phyloP scores from a whole-genome alignment of 2,888 invertebrate species.

The Neuroscelio doddi region DNA sequence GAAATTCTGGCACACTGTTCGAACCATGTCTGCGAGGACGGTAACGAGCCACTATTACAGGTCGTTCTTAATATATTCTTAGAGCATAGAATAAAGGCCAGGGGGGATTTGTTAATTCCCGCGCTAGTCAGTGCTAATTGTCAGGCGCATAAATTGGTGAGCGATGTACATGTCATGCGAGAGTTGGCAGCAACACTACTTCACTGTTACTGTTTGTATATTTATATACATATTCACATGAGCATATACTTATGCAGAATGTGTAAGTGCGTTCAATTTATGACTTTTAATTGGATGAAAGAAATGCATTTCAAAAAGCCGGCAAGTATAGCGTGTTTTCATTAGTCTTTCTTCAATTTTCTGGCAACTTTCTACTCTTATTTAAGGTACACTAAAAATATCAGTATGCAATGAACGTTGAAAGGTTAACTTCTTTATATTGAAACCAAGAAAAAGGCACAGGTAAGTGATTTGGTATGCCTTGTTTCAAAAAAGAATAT shows the following conservation, averaged over 20 bases:
- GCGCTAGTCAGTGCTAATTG: constrained; percentile 56
- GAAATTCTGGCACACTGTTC: constrained; percentile 34
- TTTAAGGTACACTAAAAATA: too few species aligned
- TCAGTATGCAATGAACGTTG: too few species aligned
- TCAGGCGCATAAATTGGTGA: constrained; percentile 63
- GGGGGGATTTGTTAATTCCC: constrained; percentile 47
- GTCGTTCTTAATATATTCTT: constrained; percentile 40
- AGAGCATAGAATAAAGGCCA: constrained; percentile 32
- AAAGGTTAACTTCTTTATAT: too few species aligned
- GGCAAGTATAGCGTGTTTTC: neutral
- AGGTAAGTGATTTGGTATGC: too few species aligned
- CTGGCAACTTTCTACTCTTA: neutral
- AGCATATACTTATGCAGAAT: too few species aligned
- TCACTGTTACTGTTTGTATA: constrained; percentile 22
- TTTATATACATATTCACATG: constrained; percentile 28
- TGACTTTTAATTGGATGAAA: constrained; percentile 35
- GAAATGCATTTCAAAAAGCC: constrained; percentile 13
- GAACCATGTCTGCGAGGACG: neutral
- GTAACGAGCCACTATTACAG: constrained; percentile 23
- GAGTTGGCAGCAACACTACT: constrained; percentile 35
- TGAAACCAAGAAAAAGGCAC: too few species aligned
- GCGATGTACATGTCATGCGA: constrained; percentile 46
- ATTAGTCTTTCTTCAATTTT: neutral
- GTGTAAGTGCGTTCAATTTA: constrained; percentile 11
- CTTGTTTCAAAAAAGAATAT: too few species aligned